Base-by-base conservation (phyloP, 1,140 invertebrate genomes). In the Pogonomyrmex barbatus region DNA sequence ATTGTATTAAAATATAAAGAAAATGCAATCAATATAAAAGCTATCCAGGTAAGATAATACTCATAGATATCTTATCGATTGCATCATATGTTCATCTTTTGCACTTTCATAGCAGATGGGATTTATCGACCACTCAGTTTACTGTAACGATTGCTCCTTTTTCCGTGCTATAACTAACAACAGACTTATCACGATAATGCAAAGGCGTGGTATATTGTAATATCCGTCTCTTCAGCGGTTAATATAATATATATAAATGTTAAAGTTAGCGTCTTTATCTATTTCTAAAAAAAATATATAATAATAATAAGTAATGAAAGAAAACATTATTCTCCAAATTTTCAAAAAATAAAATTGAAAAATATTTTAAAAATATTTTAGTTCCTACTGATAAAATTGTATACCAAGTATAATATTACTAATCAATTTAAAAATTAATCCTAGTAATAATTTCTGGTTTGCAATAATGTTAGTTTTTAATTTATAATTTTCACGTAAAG, bases 71-170 rank as follows among this genome's bases (percentile, higher is more conserved):
- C 70, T 73, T 83, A 70, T 50, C 30, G 17, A 36, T 39, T 82
- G 14, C 33, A 4, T 39, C 33, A 42, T 62, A 52, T 30, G 50
- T 54, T 42, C 24, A 42, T 9, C 30, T 65, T 1, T 3, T 62
- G 9, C 14, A n/a, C 30, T 71, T 47, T 30, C 62, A 60, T 47
- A 47, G n/a, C 8, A 65, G 39, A 81, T 73, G 17, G 6, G 33
- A 58, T 39, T 76, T 88, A 89, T 81, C 82, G 54, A 45, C n/a
- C n/a, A 56, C 70, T 58, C 30, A 56, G 79, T 84, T 85, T 76
- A 47, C 56, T 85, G 78, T 65, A 12, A 45, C 2, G 47, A 70
- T 65, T 39, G 50, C 14, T 79, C 47, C 17, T 62, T 81, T 81
- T 75, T 10, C 8, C 5, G 5, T 42, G 39, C 33, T n/a, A 62